A percentile compares a stretch with the other conserved stretches of the same genome.
These are phyloP conservation scores for Pyrgus malvae DNA, from an alignment of 2,888 invertebrate genomes.

Conservation along the genomic window DNA sequence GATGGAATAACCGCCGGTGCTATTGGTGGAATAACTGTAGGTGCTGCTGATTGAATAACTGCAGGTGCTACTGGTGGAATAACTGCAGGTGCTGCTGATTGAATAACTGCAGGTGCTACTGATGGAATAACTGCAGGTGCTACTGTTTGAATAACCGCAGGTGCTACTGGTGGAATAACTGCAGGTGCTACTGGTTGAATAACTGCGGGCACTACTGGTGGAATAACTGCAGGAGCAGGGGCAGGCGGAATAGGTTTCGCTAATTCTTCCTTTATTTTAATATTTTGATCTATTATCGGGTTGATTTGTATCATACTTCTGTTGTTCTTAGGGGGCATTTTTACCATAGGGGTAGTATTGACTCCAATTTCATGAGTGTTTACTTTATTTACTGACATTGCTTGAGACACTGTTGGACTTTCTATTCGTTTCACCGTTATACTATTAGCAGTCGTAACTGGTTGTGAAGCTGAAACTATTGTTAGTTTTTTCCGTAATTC, in stretches of 20 bases:
- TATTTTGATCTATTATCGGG: constrained; percentile 30
- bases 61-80: no score
- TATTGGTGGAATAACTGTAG: constrained; percentile 2
- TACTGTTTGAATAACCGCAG: no score
- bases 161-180: no score
- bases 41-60: no score
- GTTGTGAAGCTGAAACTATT: constrained; percentile 22
- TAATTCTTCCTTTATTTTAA: constrained; percentile 34
- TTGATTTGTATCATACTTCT: constrained; percentile 37
- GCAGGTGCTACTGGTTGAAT: not conserved
- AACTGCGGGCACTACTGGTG: constrained; percentile 4
- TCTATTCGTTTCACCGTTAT: constrained; percentile 21
- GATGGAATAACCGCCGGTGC: constrained; percentile 2
- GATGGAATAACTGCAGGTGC: no score
- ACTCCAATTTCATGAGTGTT: constrained; percentile 34
- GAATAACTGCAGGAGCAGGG: not conserved
- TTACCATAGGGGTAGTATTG: constrained; percentile 47
- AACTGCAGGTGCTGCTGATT: no score
- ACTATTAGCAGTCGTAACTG: constrained; percentile 4
- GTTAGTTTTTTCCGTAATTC: constrained; percentile 46
- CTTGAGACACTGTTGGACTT: not conserved
- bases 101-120: no score
- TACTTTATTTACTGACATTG: constrained; percentile 23
- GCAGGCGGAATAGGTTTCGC: constrained; percentile 32
- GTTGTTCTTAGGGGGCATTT: constrained; percentile 36